Conservation (phyloP, 2,797 vertebrate genomes). For the Neoniphon sammara region DNA sequence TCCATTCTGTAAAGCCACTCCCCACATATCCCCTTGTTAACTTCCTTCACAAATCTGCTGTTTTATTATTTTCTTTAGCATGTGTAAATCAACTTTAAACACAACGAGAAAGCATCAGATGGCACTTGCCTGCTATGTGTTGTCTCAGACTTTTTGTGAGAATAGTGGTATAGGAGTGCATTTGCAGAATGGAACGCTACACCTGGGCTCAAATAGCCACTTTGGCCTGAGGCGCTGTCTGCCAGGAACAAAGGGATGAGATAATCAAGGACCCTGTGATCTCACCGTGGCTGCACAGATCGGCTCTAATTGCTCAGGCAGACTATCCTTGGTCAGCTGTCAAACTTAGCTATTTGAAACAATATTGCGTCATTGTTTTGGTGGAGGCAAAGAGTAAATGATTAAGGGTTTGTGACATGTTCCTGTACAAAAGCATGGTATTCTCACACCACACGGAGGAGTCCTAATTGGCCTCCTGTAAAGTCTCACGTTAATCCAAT, state of each 20-base stretch:
- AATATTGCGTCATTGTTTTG: constrained; percentile 27
- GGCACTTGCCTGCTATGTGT: neutral
- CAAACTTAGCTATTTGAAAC: neutral
- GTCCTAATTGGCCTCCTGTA: constrained; percentile 55
- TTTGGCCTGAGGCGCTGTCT: constrained; percentile 37
- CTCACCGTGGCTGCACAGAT: constrained; percentile 26
- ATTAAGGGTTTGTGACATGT: constrained; percentile 27
- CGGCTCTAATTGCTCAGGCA: constrained; percentile 5
- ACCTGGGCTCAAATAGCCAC: constrained; percentile 45
- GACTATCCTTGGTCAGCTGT: neutral
- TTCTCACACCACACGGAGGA: constrained; percentile 38
- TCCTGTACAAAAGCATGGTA: constrained; percentile 4
- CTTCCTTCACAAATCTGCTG: constrained; percentile 6
- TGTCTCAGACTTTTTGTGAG: neutral
- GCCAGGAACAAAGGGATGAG: constrained; percentile 39
- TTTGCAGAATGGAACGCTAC: constrained; percentile 33
- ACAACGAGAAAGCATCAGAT: neutral
- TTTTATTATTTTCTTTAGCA: neutral
- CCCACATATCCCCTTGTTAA: neutral
- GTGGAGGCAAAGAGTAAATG: constrained; percentile 16
- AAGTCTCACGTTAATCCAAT: constrained; percentile 64
- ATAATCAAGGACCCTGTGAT: constrained; percentile 25
- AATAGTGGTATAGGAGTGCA: constrained; percentile 4
- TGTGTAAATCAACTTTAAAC: neutral
- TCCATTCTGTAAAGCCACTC: constrained; percentile 41